Evolutionary conservation across 2,888 invertebrate genomes (phyloP), one percentile per base, ranked within the genome.

Genomic region (Acanthoscelides obtectus): DNA sequence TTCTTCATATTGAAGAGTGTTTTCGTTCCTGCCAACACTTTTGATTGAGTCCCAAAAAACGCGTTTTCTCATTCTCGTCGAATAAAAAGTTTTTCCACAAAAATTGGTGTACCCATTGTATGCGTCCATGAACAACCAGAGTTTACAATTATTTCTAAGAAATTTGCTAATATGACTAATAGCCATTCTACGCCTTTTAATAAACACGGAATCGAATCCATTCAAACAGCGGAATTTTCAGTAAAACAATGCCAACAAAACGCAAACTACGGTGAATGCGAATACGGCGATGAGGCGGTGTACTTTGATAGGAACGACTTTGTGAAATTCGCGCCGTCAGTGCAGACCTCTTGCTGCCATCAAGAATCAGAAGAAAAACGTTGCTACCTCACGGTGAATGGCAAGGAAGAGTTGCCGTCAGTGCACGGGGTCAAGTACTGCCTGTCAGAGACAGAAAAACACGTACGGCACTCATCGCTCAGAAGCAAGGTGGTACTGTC

Each of bases 391-490:
- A 88, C 87, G 22, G 91, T 90, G 27, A 89, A 91, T 77, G 93
- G 92, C 19, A 90, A 89, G 81, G 93, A 93, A 83, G 93, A 93
- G 85, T 84, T 92, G 77, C 92, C 93, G 0, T 88, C 88, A 71
- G 83, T 83, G 45, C 85, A 87, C 77, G 86, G 86, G 76, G 83
- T 83, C 71, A 80, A 83, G 66, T 83, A 84, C 73, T 74, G 71
- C 65, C 66, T 73, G 20, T 64, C 68, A 19, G 74, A 72, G 21
- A 72, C 72, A 70, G 75, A 81, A 20, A 69, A 17, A 22, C 22
- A 77, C 73, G 75, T 81, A n/a, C 63, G 20, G 12, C 22, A 77
- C 73, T 78, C 74, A 75, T 64, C 66, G n/a, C 21, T 27, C n/a
- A 67, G 22, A 67, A 67, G 22, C 17, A 22, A 20, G 20, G 67